Percentiles rank a stretch among this genome's conserved stretches.
Conservation (phyloP, 1,140 invertebrate species). For the Eciton burchellii region DNA sequence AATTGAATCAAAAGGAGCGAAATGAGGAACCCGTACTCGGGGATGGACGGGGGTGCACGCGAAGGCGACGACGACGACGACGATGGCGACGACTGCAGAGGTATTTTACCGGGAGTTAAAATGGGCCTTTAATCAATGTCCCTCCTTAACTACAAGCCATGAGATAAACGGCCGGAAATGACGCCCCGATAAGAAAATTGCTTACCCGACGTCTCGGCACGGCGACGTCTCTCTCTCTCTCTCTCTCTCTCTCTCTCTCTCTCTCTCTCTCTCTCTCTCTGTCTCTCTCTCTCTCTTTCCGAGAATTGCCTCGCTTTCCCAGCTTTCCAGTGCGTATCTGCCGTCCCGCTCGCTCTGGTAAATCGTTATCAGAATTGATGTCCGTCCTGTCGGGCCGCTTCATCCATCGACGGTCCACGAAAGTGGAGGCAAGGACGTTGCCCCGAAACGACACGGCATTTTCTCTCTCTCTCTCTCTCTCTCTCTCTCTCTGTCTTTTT, state of each 20-base stretch:
- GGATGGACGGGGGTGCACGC: constrained; percentile 48
- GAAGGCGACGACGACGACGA: constrained; percentile 49
- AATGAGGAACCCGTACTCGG: constrained; percentile 62
- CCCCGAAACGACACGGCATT: neutral
- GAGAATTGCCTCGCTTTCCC: constrained; percentile 75
- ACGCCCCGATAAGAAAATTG: constrained; percentile 84
- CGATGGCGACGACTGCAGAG: constrained; percentile 53
- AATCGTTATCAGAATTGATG: constrained; percentile 75
- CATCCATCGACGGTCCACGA: constrained; percentile 20
- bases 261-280: no score
- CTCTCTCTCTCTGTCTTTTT: no score
- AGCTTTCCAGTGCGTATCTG: constrained; percentile 67
- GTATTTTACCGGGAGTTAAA: constrained; percentile 81
- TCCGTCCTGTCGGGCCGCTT: constrained; percentile 48
- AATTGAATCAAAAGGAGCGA: constrained; percentile 84
- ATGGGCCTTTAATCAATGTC: constrained; percentile 84
- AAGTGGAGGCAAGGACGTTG: neutral
- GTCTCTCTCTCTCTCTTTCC: constrained; percentile 59
- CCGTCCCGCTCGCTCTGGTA: constrained; percentile 35
- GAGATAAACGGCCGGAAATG: constrained; percentile 85
- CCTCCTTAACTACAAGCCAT: constrained; percentile 80
- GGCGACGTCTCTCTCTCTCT: no score
- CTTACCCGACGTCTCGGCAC: constrained; percentile 74
- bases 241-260: no score
- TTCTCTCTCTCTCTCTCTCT: no score